A percentile compares a stretch with the other conserved stretches of the same genome.
These are phyloP conservation scores for Magallana ariakensis DNA, from an alignment of 1,140 invertebrate genomes.

Conservation along the genomic window DNA sequence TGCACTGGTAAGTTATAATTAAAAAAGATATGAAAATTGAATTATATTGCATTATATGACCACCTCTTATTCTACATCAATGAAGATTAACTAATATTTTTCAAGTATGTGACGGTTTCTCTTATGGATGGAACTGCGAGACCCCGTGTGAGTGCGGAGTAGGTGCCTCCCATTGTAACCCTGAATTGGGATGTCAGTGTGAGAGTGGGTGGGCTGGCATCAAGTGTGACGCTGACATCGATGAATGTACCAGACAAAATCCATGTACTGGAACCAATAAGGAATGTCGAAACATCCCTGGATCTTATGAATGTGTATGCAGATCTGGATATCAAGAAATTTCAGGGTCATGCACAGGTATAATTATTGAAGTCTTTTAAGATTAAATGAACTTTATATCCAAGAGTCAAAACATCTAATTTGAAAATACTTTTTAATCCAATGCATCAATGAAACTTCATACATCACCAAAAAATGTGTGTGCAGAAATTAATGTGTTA, in stretches of 20 bases:
- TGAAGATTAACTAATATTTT: background rate
- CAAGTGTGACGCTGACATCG: background rate
- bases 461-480: no score
- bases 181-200: background rate
- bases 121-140: background rate
- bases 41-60: background rate
- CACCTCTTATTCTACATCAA: background rate
- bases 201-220: background rate
- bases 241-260: slow-evolving; percentile 11
- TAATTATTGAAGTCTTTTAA: background rate
- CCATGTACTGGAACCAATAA: slow-evolving; percentile 14
- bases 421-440: no score
- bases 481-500: no score
- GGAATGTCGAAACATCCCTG: slow-evolving; percentile 20
- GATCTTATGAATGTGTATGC: slow-evolving; percentile 21
- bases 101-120: slow-evolving; percentile 21
- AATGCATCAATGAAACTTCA: no score
- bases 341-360: background rate
- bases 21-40: background rate
- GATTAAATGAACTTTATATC: no score
- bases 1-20: slow-evolving; percentile 38
- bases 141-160: slow-evolving; percentile 7
- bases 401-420: no score
- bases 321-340: background rate
- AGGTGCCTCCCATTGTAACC: slow-evolving; percentile 8